phyloP scores from a whole-genome alignment of 2,797 vertebrate genomes.

The Australoheros facetus region DNA sequence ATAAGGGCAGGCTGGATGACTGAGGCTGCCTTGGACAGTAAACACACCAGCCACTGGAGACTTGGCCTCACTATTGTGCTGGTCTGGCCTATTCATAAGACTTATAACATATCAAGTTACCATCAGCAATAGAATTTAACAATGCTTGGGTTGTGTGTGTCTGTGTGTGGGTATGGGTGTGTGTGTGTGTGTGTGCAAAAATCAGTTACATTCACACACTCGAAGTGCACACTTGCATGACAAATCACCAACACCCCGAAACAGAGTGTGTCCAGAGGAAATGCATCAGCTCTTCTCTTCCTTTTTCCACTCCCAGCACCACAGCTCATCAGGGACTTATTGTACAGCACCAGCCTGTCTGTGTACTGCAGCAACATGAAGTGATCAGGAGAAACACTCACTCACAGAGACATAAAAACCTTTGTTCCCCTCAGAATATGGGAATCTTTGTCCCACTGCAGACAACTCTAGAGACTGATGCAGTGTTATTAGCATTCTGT shows the following conservation, averaged over 20 bases:
- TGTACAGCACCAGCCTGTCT: constrained; percentile 49
- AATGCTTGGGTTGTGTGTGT: background rate
- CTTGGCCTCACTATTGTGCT: constrained; percentile 34
- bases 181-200: background rate
- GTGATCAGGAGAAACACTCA: constrained; percentile 41
- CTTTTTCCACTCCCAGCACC: constrained; percentile 52
- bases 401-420: constrained; percentile 24
- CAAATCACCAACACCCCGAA: constrained; percentile 50
- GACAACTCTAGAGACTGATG: constrained; percentile 18
- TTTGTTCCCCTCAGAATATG: constrained; percentile 32
- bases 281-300: constrained; percentile 67
- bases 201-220: background rate
- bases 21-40: constrained; percentile 53
- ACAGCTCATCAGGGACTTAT: constrained; percentile 59
- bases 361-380: constrained; percentile 33
- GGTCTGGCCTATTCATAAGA: constrained; percentile 31
- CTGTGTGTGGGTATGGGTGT: background rate
- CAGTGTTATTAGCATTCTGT: constrained; percentile 12
- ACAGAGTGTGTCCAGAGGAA: constrained; percentile 65
- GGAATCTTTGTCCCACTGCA: constrained; percentile 13
- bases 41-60: constrained; percentile 59
- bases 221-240: constrained; percentile 38
- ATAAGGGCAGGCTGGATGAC: constrained; percentile 61
- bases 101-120: constrained; percentile 67
- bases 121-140: constrained; percentile 42